Evolutionary conservation across 2,888 invertebrate genomes (phyloP).

Genomic region (Eulithis testata): DNA sequence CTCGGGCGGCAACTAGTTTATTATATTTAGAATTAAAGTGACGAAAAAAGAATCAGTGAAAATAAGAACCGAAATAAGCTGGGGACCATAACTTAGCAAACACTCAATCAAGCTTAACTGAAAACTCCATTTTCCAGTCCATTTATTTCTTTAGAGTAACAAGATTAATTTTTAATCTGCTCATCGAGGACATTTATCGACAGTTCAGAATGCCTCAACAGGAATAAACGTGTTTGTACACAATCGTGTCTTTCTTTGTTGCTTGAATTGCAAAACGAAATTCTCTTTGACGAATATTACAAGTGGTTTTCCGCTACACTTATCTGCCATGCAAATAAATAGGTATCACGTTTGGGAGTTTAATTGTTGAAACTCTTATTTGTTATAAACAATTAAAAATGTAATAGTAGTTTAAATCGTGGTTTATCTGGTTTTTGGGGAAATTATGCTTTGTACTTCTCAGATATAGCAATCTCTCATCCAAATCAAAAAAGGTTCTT

Average conservation of each 20-base stretch:
- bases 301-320: background rate
- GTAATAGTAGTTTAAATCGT: too few species aligned
- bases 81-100: conserved; percentile 75
- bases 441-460: too few species aligned
- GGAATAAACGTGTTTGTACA: conserved; percentile 1
- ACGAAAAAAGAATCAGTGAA: background rate
- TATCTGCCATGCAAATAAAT: too few species aligned
- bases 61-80: conserved; percentile 49
- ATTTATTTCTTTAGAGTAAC: conserved; percentile 70
- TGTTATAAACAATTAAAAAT: too few species aligned
- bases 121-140: conserved; percentile 74
- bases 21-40: too few species aligned
- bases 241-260: background rate
- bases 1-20: too few species aligned
- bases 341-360: too few species aligned
- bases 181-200: conserved; percentile 56
- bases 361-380: too few species aligned
- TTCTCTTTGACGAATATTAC: background rate
- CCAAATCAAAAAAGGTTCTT: too few species aligned
- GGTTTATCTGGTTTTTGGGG: too few species aligned
- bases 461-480: too few species aligned
- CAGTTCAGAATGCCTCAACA: conserved; percentile 24
- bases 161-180: conserved; percentile 75
- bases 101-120: conserved; percentile 77
- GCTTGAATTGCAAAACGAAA: background rate